Evolutionary conservation across 2,797 vertebrate species (phyloP).

Genomic region (Pseudochaenichthys georgianus): DNA sequence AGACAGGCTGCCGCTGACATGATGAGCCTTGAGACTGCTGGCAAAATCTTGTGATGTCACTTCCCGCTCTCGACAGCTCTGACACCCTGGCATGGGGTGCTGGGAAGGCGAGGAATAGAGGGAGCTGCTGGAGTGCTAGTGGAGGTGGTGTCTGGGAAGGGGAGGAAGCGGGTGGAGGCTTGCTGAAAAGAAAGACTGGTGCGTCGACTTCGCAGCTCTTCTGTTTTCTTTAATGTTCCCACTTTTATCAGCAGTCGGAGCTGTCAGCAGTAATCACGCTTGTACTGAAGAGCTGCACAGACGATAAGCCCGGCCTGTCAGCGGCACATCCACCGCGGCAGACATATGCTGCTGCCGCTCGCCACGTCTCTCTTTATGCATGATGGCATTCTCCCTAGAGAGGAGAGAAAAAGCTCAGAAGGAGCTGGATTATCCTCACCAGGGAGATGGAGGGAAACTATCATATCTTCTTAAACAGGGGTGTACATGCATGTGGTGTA

Average conservation of each 20-base stretch:
- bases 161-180: constrained; percentile 28
- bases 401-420: constrained; percentile 47
- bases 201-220: constrained; percentile 67
- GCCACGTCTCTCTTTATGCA: constrained; percentile 70
- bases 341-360: constrained; percentile 80
- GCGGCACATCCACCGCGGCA: constrained; percentile 71
- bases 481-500: constrained; percentile 9
- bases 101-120: constrained; percentile 58
- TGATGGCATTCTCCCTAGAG: constrained; percentile 78
- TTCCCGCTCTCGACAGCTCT: constrained; percentile 83
- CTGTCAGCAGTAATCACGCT: constrained; percentile 86
- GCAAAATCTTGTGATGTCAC: constrained; percentile 86
- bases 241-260: constrained; percentile 85
- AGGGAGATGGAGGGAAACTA: constrained; percentile 55
- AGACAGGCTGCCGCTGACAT: constrained; percentile 84
- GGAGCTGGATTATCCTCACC: constrained; percentile 57
- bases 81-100: constrained; percentile 74
- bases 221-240: constrained; percentile 86
- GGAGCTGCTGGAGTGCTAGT: constrained; percentile 46
- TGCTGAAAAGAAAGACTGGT: constrained; percentile 78
- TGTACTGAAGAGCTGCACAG: constrained; percentile 75
- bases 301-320: constrained; percentile 85
- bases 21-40: constrained; percentile 83
- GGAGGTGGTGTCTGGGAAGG: constrained; percentile 51
- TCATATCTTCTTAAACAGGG: constrained; percentile 41